A percentile compares a stretch with the other conserved stretches of the same genome.
Evolutionary conservation across 2,888 invertebrate genomes (phyloP).

Genomic region (Alentia gelatinosa): DNA sequence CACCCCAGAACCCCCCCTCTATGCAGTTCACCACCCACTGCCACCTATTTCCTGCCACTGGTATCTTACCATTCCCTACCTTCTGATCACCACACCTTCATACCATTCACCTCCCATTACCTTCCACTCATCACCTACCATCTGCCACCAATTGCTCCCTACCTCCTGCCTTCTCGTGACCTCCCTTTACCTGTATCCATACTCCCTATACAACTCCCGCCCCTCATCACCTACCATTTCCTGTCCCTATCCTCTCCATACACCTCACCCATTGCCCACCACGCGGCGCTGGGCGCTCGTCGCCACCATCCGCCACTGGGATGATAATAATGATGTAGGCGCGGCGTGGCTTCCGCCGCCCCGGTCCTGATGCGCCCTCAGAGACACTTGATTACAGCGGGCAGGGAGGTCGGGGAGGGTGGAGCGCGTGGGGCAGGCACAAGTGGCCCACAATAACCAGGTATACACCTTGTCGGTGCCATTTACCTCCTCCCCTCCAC

Average conservation of each 20-base stretch:
- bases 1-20: background rate
- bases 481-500: too few species aligned
- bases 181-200: background rate
- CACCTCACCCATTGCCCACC: background rate
- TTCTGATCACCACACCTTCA: too few species aligned
- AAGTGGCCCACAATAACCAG: slow-evolving; percentile 38
- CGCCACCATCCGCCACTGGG: background rate
- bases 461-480: too few species aligned
- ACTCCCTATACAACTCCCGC: slow-evolving; percentile 4
- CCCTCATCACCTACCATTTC: background rate
- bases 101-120: too few species aligned
- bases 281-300: background rate
- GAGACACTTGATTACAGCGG: slow-evolving; percentile 44
- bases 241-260: background rate
- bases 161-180: background rate
- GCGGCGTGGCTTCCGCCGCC: background rate
- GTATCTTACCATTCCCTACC: too few species aligned
- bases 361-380: slow-evolving; percentile 42
- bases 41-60: background rate
- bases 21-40: background rate
- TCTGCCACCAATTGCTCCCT: background rate
- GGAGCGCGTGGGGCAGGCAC: too few species aligned
- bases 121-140: too few species aligned
- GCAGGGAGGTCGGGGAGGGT: too few species aligned
- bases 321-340: slow-evolving; percentile 48